Base-by-base conservation (phyloP, 2,113 vertebrate species). In the Vidua macroura region DNA sequence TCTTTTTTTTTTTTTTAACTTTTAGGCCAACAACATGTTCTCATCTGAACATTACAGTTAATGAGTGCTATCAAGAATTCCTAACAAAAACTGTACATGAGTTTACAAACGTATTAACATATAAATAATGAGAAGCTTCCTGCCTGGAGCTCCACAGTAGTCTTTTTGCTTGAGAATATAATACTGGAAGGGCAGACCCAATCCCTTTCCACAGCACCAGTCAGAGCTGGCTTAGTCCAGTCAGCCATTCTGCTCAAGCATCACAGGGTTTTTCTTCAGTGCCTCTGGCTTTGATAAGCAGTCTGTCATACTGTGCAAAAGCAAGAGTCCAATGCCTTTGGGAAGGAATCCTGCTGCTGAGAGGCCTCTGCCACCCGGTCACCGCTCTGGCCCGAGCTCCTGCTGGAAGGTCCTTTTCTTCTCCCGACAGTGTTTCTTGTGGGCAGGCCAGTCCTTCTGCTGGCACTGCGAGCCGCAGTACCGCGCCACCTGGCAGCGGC, bases 381-480 rank as follows among this genome's bases (percentile, higher is more conserved):
- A 99, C 68, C 99, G 99, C 56, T 99, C 99, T 0, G 99, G 99
- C 92, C 99, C 99, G 0, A 99, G 98, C 97, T 99, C 99, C 33
- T 99, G 98, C 90, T 98, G 99, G 97, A 98, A 98, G 69, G 98
- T 98, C 55, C 99, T 98, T 92, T 99, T 99, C 97, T 99, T 99
- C 98, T 99, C 99, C 7, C 99, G 99, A 94, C 99, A 99, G 97
- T 99, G 99, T 89, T 99, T 99, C 99, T 99, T 99, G 97, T 99
- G 99, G 86, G 99, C 99, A 0, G 99, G 99, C 99, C 99, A 99
- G 98, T 99, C 99, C 90, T 99, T 98, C 97, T 99, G 99, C 98
- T 99, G 99, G 97, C 99, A 99, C 93, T 99, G 99, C 20, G 99
- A 99, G 93, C 99, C 99, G 3, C 99, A 99, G 98, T 99, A 99